A percentile compares a stretch with the other conserved stretches of the same genome.
Conservation (phyloP, 2,888 invertebrate genomes). For the Tuberolachnus salignus region DNA sequence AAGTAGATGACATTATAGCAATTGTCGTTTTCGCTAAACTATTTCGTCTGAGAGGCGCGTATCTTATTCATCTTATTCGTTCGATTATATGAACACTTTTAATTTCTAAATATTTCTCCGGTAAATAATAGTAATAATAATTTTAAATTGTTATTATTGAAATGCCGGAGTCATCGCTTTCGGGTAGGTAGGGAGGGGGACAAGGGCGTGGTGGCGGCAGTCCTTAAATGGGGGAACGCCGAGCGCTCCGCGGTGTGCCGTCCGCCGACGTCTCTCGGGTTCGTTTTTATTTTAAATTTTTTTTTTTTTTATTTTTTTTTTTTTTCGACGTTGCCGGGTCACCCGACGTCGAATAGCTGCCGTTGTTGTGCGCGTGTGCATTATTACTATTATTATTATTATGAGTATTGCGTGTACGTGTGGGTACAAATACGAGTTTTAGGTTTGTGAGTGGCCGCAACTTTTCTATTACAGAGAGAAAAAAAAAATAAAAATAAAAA, state of each 20-base stretch:
- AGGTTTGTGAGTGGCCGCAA: neutral
- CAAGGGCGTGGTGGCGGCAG: conserved; percentile 45
- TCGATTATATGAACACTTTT: too few species aligned
- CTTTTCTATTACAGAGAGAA: conserved; percentile 38
- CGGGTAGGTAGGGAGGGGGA: conserved; percentile 14
- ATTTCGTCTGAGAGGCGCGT: too few species aligned
- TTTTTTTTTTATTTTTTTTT: too few species aligned
- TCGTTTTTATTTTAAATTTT: too few species aligned
- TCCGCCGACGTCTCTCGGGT: conserved; percentile 45
- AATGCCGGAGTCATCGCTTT: conserved; percentile 42
- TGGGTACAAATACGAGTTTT: too few species aligned
- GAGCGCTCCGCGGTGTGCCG: conserved; percentile 37
- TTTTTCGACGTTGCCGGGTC: conserved; percentile 52
- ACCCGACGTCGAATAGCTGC: conserved; percentile 33
- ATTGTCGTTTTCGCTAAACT: too few species aligned
- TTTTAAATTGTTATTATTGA: conserved; percentile 25
- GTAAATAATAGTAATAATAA: neutral
- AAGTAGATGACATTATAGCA: too few species aligned
- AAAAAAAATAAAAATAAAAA: neutral
- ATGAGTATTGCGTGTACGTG: neutral
- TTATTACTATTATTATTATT: conserved; percentile 32
- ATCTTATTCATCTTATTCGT: too few species aligned
- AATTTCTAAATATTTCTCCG: conserved; percentile 41
- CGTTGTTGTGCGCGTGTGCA: conserved; percentile 5
- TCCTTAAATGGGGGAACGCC: conserved; percentile 56